Evolutionary conservation across 2,113 vertebrate genomes (phyloP).

Genomic region (Anarrhichthys ocellatus): DNA sequence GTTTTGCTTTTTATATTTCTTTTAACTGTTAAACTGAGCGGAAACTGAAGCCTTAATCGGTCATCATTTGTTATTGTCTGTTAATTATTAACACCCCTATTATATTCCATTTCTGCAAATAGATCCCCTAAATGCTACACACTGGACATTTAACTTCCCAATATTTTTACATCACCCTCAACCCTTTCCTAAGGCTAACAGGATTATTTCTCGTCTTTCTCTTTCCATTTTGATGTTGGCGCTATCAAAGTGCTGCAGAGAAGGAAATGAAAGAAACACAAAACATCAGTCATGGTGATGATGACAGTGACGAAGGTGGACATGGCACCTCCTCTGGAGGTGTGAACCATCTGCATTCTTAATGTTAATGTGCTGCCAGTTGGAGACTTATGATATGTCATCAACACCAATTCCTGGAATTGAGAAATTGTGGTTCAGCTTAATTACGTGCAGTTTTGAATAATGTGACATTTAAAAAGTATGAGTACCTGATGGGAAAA

Average conservation of each 20-base stretch:
- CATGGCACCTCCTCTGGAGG: constrained; percentile 41
- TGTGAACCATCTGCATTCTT: constrained; percentile 54
- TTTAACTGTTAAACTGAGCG: too few species aligned
- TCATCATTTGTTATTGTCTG: too few species aligned
- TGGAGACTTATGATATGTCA: constrained; percentile 11
- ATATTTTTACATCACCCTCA: too few species aligned
- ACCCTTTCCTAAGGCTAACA: too few species aligned
- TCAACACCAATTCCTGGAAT: constrained; percentile 3
- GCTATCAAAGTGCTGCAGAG: background rate
- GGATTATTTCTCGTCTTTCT: background rate
- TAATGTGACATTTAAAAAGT: constrained; percentile 15
- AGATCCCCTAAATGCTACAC: too few species aligned
- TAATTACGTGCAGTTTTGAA: constrained; percentile 18
- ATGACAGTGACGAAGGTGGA: constrained; percentile 12
- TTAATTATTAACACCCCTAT: too few species aligned
- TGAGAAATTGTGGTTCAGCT: background rate
- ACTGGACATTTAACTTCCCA: too few species aligned
- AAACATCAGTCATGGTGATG: constrained; percentile 23
- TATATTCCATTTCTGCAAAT: too few species aligned
- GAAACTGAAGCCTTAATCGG: too few species aligned
- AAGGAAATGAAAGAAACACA: background rate
- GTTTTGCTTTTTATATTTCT: too few species aligned
- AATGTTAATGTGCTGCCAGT: constrained; percentile 30
- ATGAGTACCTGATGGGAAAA: background rate
- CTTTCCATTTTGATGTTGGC: background rate